Evolutionary conservation across 2,797 vertebrate genomes (phyloP).

Genomic region (Anguilla obscura): DNA sequence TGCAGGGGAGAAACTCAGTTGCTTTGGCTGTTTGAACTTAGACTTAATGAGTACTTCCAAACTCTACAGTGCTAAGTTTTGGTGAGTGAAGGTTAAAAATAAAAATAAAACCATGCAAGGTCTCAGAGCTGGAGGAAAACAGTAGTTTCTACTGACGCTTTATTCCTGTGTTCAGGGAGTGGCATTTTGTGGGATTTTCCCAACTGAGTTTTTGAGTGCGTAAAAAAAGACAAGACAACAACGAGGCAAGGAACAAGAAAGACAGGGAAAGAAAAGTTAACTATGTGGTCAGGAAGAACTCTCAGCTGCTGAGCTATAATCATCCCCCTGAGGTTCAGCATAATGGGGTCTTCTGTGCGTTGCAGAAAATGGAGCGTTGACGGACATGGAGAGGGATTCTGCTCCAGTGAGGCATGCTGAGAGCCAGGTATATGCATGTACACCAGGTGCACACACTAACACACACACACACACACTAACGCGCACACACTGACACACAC

Average conservation of each 20-base stretch:
- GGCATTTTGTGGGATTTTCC: conserved; percentile 29
- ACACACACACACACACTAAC: neutral
- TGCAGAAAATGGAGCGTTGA: conserved; percentile 59
- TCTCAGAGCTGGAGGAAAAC: neutral
- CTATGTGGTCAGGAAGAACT: neutral
- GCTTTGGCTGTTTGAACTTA: conserved; percentile 23
- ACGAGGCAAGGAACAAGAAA: neutral
- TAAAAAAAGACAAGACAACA: neutral
- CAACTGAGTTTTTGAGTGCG: neutral
- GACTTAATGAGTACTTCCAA: conserved; percentile 34
- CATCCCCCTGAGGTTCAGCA: neutral
- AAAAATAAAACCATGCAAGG: conserved; percentile 7
- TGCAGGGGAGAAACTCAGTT: neutral
- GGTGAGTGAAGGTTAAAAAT: conserved; percentile 30
- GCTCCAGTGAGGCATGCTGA: conserved; percentile 40
- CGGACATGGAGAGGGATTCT: conserved; percentile 49
- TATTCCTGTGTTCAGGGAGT: neutral
- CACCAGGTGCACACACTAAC: neutral
- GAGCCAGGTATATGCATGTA: conserved; percentile 52
- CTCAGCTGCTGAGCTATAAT: conserved; percentile 8
- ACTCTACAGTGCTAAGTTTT: conserved; percentile 28
- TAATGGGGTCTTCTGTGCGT: conserved; percentile 26
- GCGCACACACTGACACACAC: neutral
- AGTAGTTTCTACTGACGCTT: neutral
- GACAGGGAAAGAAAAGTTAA: neutral